Conservation (phyloP, 2,113 vertebrate genomes). For the Theristicus caerulescens region DNA sequence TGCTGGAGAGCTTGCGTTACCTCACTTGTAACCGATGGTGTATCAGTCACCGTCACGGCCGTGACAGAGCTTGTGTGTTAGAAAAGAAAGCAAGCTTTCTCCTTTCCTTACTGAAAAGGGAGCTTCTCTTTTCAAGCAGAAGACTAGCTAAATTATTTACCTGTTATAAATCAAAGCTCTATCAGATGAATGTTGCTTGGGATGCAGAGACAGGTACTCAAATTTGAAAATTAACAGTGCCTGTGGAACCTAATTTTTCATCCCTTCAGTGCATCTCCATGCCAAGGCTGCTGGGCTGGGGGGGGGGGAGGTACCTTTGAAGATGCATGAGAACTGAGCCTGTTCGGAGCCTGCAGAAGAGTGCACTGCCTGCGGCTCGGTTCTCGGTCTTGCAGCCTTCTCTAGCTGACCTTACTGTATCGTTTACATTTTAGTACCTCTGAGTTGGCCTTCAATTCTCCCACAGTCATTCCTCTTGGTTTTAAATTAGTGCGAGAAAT, state of each 20-base stretch:
- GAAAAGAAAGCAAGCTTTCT: background rate
- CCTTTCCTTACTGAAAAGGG: background rate
- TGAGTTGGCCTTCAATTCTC: background rate
- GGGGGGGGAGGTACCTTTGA: background rate
- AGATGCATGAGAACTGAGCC: background rate
- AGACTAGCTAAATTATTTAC: background rate
- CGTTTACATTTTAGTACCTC: background rate
- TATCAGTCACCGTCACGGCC: background rate
- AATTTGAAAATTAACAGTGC: background rate
- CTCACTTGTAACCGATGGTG: background rate
- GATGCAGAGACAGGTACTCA: background rate
- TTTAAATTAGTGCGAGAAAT: background rate
- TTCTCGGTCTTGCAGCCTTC: background rate
- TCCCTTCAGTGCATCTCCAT: background rate
- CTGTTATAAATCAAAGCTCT: background rate
- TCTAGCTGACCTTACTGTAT: background rate
- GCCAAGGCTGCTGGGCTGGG: background rate
- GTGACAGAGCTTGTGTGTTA: background rate
- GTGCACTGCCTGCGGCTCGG: background rate
- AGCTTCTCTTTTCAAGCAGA: background rate
- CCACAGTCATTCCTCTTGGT: background rate
- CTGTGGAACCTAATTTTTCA: background rate
- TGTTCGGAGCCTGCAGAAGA: background rate
- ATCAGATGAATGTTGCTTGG: background rate
- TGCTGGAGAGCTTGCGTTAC: background rate